These are phyloP conservation scores for Glyptemys insculpta DNA, from an alignment of 2,797 vertebrate genomes.

Conservation along the genomic window DNA sequence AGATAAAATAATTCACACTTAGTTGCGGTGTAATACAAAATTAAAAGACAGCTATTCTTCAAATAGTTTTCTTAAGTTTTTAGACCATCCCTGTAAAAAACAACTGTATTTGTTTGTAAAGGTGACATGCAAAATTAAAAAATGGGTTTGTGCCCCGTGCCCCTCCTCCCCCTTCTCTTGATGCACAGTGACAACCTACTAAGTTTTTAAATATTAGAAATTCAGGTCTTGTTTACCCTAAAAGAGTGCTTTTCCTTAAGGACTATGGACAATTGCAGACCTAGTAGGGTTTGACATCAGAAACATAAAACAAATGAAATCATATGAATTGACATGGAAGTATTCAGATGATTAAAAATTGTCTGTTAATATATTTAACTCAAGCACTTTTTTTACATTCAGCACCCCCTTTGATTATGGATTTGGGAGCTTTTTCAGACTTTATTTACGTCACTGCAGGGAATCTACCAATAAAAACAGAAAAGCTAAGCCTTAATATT, in stretches of 20 bases:
- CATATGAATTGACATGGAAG: not conserved
- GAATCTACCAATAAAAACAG: not conserved
- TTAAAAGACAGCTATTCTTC: not conserved
- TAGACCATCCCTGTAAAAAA: not conserved
- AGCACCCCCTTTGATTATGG: not conserved
- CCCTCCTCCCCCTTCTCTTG: not conserved
- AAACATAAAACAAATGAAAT: not conserved
- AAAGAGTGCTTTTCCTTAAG: not conserved
- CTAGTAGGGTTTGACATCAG: not conserved
- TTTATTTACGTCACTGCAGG: not conserved
- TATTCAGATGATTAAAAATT: not conserved
- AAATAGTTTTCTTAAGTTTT: not conserved
- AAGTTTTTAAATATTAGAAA: not conserved
- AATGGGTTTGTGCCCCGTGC: not conserved
- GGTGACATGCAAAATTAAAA: not conserved
- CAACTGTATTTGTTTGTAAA: not conserved
- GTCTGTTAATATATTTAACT: not conserved
- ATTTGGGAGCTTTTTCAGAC: not conserved
- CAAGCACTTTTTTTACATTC: not conserved
- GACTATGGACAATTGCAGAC: not conserved
- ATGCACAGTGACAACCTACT: not conserved
- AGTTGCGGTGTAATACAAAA: conserved; percentile 4
- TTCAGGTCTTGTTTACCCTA: not conserved
- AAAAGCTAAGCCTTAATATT: not conserved
- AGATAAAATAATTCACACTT: not conserved